A percentile compares a stretch with the other conserved stretches of the same genome.
Conservation (phyloP, 2,797 vertebrate species). For the Macroramphosus scolopax region DNA sequence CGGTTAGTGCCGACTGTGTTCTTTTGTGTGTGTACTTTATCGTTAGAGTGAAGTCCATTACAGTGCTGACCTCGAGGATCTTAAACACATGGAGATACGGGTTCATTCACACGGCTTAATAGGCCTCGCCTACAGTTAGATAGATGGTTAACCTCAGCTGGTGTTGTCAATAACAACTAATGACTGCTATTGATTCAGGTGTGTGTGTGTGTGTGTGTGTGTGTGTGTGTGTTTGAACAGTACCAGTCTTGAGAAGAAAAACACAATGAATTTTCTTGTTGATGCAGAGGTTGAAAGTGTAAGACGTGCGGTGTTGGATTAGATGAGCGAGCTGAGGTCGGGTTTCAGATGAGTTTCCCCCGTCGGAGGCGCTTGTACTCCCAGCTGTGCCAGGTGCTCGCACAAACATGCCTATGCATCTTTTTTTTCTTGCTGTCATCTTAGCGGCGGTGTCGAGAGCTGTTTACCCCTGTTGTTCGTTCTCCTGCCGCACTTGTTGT, state of each 20-base stretch:
- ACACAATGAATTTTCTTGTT: slow-evolving; percentile 46
- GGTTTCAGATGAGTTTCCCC: slow-evolving; percentile 19
- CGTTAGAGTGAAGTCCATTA: slow-evolving; percentile 13
- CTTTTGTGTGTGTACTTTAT: slow-evolving; percentile 1
- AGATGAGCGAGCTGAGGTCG: slow-evolving; percentile 9
- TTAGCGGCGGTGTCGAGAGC: background rate
- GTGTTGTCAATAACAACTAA: slow-evolving; percentile 46
- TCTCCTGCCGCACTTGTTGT: slow-evolving; percentile 13
- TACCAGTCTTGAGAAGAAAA: slow-evolving; percentile 19
- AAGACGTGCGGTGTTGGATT: slow-evolving; percentile 33
- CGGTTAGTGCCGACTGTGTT: background rate
- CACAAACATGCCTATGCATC: background rate
- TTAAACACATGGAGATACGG: slow-evolving; percentile 25
- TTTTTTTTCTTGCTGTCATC: slow-evolving; percentile 8
- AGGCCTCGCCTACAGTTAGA: slow-evolving; percentile 10
- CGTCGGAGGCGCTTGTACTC: background rate
- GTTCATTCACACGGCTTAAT: slow-evolving; percentile 22
- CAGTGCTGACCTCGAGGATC: slow-evolving; percentile 15
- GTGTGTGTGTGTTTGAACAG: slow-evolving; percentile 4
- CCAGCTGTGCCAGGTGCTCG: slow-evolving; percentile 7
- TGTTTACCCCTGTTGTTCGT: slow-evolving; percentile 4
- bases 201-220: slow-evolving; percentile 18
- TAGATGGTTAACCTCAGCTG: slow-evolving; percentile 46
- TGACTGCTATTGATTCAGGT: slow-evolving; percentile 42
- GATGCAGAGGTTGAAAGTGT: slow-evolving; percentile 32